These are phyloP conservation scores for Phoenicopterus ruber DNA, from an alignment of 2,113 vertebrate genomes.

Conservation along the genomic window DNA sequence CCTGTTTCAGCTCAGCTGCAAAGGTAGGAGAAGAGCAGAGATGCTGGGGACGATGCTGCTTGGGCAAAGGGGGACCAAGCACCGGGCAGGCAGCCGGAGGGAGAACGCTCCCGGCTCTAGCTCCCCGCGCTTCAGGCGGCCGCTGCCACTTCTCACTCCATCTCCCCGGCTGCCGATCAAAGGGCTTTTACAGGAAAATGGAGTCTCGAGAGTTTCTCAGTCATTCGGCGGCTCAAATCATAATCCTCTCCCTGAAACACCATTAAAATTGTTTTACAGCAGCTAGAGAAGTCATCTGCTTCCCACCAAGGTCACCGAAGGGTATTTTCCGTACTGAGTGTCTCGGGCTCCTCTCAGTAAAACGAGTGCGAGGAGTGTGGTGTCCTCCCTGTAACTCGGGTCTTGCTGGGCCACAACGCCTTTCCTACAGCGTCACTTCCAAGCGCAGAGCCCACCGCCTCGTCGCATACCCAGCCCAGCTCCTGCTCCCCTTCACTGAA, in stretches of 20 bases:
- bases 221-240: background rate
- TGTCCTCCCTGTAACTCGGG: background rate
- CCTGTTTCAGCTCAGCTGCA: background rate
- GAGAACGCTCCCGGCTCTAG: background rate
- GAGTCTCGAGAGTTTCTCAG: background rate
- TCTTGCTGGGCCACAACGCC: background rate
- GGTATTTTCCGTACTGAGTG: background rate
- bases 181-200: background rate
- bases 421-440: background rate
- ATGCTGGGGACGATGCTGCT: background rate
- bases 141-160: background rate
- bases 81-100: accelerated
- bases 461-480: background rate
- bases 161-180: background rate
- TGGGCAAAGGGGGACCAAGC: background rate
- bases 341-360: background rate
- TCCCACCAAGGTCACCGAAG: background rate
- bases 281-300: background rate
- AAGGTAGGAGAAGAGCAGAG: background rate
- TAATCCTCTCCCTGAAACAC: background rate
- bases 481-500: background rate
- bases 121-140: background rate
- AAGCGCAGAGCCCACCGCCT: background rate
- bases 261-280: background rate
- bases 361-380: accelerated